Evolutionary conservation across 92 coral and sea anemone genomes (phyloP).

Genomic region (Epizoanthus illoricatus): DNA sequence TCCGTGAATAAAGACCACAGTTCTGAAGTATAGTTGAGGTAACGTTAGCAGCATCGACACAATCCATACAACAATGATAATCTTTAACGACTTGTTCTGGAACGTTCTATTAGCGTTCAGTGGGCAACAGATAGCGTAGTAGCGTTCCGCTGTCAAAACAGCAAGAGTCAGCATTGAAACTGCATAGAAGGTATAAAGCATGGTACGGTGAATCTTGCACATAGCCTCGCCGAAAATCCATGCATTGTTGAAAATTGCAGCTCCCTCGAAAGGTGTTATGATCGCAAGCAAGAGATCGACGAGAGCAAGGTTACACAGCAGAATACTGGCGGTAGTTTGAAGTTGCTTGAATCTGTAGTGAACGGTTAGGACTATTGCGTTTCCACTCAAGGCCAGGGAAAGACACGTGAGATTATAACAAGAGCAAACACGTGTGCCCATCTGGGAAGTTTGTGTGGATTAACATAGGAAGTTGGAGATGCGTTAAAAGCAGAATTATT

Average conservation of each 20-base stretch:
- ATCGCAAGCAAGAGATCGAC: conserved; percentile 67
- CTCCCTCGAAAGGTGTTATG: conserved; percentile 64
- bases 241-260: conserved; percentile 36
- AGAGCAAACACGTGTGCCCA: conserved; percentile 57
- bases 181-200: conserved; percentile 61
- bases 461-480: not conserved
- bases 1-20: conserved; percentile 37
- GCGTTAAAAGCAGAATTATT: too few species aligned
- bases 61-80: conserved; percentile 49
- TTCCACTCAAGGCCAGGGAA: conserved; percentile 50
- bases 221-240: conserved; percentile 52
- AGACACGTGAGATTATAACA: conserved; percentile 38
- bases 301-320: conserved; percentile 65
- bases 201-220: conserved; percentile 59
- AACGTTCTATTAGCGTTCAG: conserved; percentile 28
- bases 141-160: conserved; percentile 59
- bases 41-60: conserved; percentile 44
- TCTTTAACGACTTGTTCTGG: conserved; percentile 33
- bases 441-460: conserved; percentile 51
- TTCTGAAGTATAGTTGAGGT: conserved; percentile 64
- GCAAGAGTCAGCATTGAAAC: conserved; percentile 64
- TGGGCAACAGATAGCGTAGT: conserved; percentile 64
- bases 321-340: conserved; percentile 59
- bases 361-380: conserved; percentile 53
- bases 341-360: conserved; percentile 55